Evolutionary conservation across 1,140 invertebrate species (phyloP).

Genomic region (Bacillus rossius): DNA sequence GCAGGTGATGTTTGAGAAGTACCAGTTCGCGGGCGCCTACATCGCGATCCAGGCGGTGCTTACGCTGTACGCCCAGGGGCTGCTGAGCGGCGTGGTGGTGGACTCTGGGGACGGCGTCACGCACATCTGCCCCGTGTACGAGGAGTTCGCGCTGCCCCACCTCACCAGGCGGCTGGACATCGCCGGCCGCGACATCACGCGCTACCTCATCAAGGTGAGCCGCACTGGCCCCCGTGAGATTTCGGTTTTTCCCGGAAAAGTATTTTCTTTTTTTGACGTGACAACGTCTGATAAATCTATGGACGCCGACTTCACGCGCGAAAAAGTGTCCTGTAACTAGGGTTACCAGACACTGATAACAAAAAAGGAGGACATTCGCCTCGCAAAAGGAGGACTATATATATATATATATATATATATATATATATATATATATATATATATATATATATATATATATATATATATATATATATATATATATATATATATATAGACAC

Average conservation of each 20-base stretch:
- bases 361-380: too few species aligned
- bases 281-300: too few species aligned
- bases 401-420: too few species aligned
- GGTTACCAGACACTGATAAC: too few species aligned
- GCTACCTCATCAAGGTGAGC: constrained; percentile 93
- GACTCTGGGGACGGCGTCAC: constrained; percentile 99
- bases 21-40: constrained; percentile 92
- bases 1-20: constrained; percentile 99
- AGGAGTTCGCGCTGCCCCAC: constrained; percentile 94
- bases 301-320: too few species aligned
- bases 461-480: too few species aligned
- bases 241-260: neutral
- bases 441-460: too few species aligned
- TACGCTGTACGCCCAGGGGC: constrained; percentile 96
- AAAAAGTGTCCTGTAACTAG: too few species aligned
- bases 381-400: too few species aligned
- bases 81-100: constrained; percentile 96
- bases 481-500: too few species aligned
- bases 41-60: constrained; percentile 98
- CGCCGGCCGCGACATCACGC: constrained; percentile 96
- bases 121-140: constrained; percentile 98
- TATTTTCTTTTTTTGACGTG: too few species aligned
- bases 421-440: too few species aligned
- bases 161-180: constrained; percentile 93
- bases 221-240: neutral